Conservation (phyloP, 2,113 vertebrate genomes). For the Coreoperca whiteheadi region DNA sequence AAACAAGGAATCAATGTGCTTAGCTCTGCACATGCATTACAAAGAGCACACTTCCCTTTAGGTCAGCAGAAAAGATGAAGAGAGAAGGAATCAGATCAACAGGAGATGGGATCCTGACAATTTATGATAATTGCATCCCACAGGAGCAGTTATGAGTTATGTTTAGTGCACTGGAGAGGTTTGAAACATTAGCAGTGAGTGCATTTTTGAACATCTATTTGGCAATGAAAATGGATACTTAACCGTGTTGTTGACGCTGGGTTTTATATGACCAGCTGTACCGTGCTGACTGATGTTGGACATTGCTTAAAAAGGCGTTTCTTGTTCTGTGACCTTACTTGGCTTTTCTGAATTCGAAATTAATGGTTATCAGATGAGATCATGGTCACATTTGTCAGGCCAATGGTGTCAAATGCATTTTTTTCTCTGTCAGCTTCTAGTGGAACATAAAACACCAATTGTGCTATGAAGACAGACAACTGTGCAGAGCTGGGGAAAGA, state of each 20-base stretch:
- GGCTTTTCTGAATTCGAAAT: slow-evolving; percentile 46
- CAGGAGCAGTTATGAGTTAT: slow-evolving; percentile 55
- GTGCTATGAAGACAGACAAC: slow-evolving; percentile 48
- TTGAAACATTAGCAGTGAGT: slow-evolving; percentile 58
- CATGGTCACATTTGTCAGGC: slow-evolving; percentile 52
- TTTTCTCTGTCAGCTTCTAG: slow-evolving; percentile 13
- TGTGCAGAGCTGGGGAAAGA: slow-evolving; percentile 36
- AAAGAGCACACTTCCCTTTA: slow-evolving; percentile 14
- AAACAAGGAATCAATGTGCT: slow-evolving; percentile 23
- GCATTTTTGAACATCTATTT: slow-evolving; percentile 55
- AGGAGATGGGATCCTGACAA: slow-evolving; percentile 36
- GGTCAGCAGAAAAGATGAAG: slow-evolving; percentile 46
- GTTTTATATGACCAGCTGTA: slow-evolving; percentile 11
- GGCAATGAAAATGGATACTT: slow-evolving; percentile 35
- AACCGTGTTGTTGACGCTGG: slow-evolving; percentile 20
- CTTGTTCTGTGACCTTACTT: slow-evolving; percentile 58
- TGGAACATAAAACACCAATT: slow-evolving; percentile 56
- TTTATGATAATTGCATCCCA: slow-evolving; percentile 62
- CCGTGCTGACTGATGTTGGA: slow-evolving; percentile 6
- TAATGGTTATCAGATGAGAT: slow-evolving; percentile 63
- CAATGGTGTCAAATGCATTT: slow-evolving; percentile 45
- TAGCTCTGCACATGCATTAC: slow-evolving; percentile 14
- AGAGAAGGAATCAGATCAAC: slow-evolving; percentile 30
- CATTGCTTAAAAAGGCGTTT: slow-evolving; percentile 18
- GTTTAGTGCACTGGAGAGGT: slow-evolving; percentile 31